phyloP scores from a whole-genome alignment of 2,888 invertebrate genomes.

The Petrolisthes cinctipes region DNA sequence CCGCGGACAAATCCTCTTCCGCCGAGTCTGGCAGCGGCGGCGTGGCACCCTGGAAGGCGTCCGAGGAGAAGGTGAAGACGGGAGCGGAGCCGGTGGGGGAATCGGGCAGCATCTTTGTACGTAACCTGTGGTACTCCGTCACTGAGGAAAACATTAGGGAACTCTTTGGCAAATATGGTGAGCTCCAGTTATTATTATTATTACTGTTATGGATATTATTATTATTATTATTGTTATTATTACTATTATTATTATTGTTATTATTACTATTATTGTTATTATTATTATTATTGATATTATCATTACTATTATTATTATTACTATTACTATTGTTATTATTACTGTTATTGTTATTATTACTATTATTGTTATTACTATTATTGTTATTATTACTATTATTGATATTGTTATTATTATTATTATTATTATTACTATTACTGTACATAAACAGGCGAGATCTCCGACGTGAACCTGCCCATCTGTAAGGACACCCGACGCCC shows the following conservation, averaged over 20 bases:
- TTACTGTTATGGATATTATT: too few relatives aligned
- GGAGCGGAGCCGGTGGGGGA: slow-evolving; percentile 82
- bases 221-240: neutral
- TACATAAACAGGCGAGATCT: slow-evolving; percentile 78
- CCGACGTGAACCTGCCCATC: slow-evolving; percentile 90
- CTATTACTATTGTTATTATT: too few relatives aligned
- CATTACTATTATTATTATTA: too few relatives aligned
- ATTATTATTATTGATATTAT: too few relatives aligned
- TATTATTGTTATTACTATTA: too few relatives aligned
- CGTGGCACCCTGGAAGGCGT: slow-evolving; percentile 75
- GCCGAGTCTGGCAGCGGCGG: slow-evolving; percentile 67
- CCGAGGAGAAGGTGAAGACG: slow-evolving; percentile 75
- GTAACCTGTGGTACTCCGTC: slow-evolving; percentile 89
- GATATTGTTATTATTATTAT: too few relatives aligned
- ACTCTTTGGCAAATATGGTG: slow-evolving; percentile 88
- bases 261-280: too few relatives aligned
- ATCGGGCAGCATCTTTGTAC: slow-evolving; percentile 91
- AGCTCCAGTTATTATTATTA: slow-evolving; percentile 47
- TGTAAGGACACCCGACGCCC: slow-evolving; percentile 84
- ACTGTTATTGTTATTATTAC: too few relatives aligned
- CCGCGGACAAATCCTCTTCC: slow-evolving; percentile 67
- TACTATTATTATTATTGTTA: neutral
- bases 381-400: too few relatives aligned
- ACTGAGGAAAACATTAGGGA: slow-evolving; percentile 87
- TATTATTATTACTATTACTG: too few relatives aligned